These are phyloP conservation scores for Lordiphosa mommai DNA, from an alignment of 1,140 invertebrate genomes.

Conservation along the genomic window DNA sequence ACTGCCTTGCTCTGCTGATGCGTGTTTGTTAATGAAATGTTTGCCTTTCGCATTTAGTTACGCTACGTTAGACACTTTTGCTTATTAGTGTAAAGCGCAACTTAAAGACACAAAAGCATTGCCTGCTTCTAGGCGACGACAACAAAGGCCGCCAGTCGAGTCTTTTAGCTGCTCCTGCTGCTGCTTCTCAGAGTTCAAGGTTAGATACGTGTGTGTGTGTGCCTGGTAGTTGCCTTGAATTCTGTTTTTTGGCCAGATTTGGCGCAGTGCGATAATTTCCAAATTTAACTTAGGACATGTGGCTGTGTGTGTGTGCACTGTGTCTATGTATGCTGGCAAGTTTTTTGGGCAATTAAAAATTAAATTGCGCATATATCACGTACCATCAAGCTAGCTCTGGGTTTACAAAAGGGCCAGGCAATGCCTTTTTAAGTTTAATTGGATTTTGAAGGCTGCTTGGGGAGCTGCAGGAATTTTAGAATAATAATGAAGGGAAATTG, in stretches of 20 bases:
- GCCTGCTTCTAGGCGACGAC: constrained; percentile 10
- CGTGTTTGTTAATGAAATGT: constrained; percentile 76
- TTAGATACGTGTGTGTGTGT: constrained; percentile 36
- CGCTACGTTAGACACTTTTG: constrained; percentile 76
- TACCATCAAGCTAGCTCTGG: constrained; percentile 28
- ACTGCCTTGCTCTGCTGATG: constrained; percentile 24
- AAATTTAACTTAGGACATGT: constrained; percentile 19
- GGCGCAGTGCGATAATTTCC: constrained; percentile 49
- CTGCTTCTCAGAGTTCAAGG: constrained; percentile 57
- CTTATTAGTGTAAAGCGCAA: constrained; percentile 74
- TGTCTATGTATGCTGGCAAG: constrained; percentile 28
- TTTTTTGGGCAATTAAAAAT: constrained; percentile 72
- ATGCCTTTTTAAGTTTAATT: constrained; percentile 66
- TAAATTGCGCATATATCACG: constrained; percentile 72
- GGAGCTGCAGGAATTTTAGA: constrained; percentile 16
- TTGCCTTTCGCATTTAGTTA: constrained; percentile 74
- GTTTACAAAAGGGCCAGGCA: constrained; percentile 19
- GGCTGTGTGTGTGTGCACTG: background rate
- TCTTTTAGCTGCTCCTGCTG: background rate
- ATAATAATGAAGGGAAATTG: constrained; percentile 49
- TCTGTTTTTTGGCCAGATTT: constrained; percentile 34
- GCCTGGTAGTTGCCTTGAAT: constrained; percentile 35
- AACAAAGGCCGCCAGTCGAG: background rate
- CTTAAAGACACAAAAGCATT: constrained; percentile 34
- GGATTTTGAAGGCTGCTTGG: constrained; percentile 53